These are phyloP conservation scores for Phoebastria nigripes DNA, from an alignment of 2,797 vertebrate species.

Conservation along the genomic window DNA sequence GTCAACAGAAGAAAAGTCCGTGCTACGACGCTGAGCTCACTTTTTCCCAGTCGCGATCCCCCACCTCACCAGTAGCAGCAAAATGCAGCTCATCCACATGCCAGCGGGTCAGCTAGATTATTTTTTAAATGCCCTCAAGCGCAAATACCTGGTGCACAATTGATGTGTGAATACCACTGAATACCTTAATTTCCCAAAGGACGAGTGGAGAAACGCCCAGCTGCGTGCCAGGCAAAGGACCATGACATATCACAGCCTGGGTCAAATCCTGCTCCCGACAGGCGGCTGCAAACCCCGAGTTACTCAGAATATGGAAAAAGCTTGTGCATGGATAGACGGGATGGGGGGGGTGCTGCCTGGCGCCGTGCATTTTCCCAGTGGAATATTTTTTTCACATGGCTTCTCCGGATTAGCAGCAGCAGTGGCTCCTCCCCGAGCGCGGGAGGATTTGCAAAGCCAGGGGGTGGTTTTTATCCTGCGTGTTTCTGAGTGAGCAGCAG, in stretches of 20 bases:
- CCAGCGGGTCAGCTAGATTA: rapidly evolving
- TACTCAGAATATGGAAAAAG: rapidly evolving
- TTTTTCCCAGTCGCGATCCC: rapidly evolving
- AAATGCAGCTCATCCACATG: background rate
- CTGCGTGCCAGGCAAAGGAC: background rate
- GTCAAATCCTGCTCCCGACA: background rate
- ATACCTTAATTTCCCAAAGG: background rate
- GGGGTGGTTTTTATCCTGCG: background rate
- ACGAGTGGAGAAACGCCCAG: rapidly evolving
- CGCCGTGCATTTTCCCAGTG: rapidly evolving
- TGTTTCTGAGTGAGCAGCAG: background rate
- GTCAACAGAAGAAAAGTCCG: background rate
- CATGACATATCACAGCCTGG: background rate
- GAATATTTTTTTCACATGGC: rapidly evolving
- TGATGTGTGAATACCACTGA: background rate
- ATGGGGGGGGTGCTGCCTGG: background rate
- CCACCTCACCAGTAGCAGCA: rapidly evolving
- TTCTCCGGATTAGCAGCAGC: rapidly evolving
- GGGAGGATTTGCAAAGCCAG: background rate
- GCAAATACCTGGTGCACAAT: background rate
- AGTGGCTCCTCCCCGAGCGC: rapidly evolving
- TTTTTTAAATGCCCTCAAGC: background rate
- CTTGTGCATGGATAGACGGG: rapidly evolving
- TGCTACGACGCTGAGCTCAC: rapidly evolving
- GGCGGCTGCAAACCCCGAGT: background rate